Conservation (phyloP, 2,113 vertebrate species). For the Pachypanchax playfairii region DNA sequence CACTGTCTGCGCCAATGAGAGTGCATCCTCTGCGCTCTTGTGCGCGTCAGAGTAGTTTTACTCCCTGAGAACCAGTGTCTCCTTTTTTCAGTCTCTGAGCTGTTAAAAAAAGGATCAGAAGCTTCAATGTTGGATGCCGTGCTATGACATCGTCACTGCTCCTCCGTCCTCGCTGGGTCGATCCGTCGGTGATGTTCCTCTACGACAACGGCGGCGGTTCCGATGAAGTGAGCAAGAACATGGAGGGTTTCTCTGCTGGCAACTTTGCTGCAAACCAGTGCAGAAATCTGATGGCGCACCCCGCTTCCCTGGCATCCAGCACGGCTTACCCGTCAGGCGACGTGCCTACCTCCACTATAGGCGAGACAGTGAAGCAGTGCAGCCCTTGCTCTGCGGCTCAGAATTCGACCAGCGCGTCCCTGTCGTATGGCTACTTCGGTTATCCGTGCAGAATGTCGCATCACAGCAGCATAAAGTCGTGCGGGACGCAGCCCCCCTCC, state of each 20-base stretch:
- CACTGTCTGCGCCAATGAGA: slow-evolving; percentile 82
- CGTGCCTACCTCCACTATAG: slow-evolving; percentile 85
- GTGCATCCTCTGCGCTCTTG: slow-evolving; percentile 79
- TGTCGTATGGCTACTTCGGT: slow-evolving; percentile 97
- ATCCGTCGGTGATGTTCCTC: slow-evolving; percentile 98
- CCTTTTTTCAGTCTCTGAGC: slow-evolving; percentile 92
- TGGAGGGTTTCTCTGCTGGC: slow-evolving; percentile 91
- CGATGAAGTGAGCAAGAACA: slow-evolving; percentile 96
- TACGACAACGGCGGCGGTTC: slow-evolving; percentile 93
- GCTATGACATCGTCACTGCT: slow-evolving; percentile 99
- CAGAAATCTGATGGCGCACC: slow-evolving; percentile 96
- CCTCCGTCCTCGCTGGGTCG: slow-evolving; percentile 98
- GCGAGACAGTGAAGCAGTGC: slow-evolving; percentile 93
- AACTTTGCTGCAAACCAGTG: slow-evolving; percentile 95
- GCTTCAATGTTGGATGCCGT: slow-evolving; percentile 93
- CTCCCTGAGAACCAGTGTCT: slow-evolving; percentile 85
- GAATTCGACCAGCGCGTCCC: slow-evolving; percentile 89
- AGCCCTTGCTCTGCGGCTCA: slow-evolving; percentile 94
- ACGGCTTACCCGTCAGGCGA: slow-evolving; percentile 85
- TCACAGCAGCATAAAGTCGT: slow-evolving; percentile 92
- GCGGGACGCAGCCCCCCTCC: slow-evolving; percentile 88
- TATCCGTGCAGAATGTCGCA: slow-evolving; percentile 96
- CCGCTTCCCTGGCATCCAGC: slow-evolving; percentile 88
- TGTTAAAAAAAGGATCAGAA: slow-evolving; percentile 94
- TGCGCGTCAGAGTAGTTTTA: slow-evolving; percentile 87